These are phyloP conservation scores for Serrognathus titanus DNA, from an alignment of 2,888 invertebrate genomes.

Conservation along the genomic window DNA sequence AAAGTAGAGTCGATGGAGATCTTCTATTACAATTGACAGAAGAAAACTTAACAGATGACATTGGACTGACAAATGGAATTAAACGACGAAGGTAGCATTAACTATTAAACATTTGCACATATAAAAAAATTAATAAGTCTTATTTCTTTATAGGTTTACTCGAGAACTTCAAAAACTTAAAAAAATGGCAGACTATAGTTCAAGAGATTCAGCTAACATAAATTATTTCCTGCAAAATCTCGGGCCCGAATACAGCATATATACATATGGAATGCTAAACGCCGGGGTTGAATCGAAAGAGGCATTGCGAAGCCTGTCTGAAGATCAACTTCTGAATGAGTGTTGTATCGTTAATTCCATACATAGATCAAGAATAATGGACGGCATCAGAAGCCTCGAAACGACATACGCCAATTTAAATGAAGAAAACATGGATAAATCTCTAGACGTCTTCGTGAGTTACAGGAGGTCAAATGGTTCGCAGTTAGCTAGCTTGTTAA, in stretches of 20 bases:
- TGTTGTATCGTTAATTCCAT: constrained; percentile 93
- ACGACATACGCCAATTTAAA: constrained; percentile 63
- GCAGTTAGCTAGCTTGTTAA: constrained; percentile 89
- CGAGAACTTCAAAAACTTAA: constrained; percentile 90
- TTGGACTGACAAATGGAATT: constrained; percentile 90
- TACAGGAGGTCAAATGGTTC: constrained; percentile 97
- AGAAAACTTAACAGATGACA: constrained; percentile 88
- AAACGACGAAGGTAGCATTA: constrained; percentile 72
- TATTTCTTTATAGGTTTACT: constrained; percentile 65
- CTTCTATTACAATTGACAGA: constrained; percentile 87
- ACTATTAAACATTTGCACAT: neutral
- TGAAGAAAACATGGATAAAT: constrained; percentile 82
- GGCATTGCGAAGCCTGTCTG: constrained; percentile 78
- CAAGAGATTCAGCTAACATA: constrained; percentile 87
- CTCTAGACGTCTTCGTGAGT: constrained; percentile 96
- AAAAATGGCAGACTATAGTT: constrained; percentile 95
- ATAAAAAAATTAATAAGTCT: constrained; percentile 20
- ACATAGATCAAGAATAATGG: constrained; percentile 85
- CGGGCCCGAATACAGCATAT: constrained; percentile 88
- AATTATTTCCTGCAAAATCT: constrained; percentile 80
- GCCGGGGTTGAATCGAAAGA: constrained; percentile 87
- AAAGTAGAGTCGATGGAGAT: constrained; percentile 96
- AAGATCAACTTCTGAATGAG: constrained; percentile 87
- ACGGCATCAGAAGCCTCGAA: constrained; percentile 75
- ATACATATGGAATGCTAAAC: constrained; percentile 94